Evolutionary conservation across 2,888 invertebrate genomes (phyloP), one percentile per base, ranked within the genome.

Genomic region (Spisula solida): DNA sequence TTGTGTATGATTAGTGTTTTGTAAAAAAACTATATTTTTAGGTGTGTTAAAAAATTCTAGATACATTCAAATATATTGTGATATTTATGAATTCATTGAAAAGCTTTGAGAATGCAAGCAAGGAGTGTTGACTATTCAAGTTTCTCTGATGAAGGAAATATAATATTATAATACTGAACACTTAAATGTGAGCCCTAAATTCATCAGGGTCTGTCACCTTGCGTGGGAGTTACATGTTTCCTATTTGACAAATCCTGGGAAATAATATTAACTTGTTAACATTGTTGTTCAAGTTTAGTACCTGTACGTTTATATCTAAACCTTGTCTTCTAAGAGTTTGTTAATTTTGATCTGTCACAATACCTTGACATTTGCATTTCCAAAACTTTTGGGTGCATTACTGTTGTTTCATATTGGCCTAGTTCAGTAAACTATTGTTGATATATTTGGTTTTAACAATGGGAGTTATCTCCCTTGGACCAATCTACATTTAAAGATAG

Each of bases 1-100:
- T 88, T 93, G 94, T 85, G 95, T 95, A 25, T 95, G 88, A 80
- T 70, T 60, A 25, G n/a, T 55, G 18, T 34, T 31, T n/a, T 81
- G 14, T 48, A 25, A 6, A 81, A n/a, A 41, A 41, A 4, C 8
- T 79, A 34, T 48, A 16, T 48, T 16, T 80, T n/a, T 18, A 55
- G 31, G 25, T 29, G 10, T 48, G 12, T 66, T 66, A 25, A 66
- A 20, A 56, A 18, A 56, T 56, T n/a, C 60, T 66, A 25, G 60
- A 66, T 25, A 66, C 60, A 66, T 66, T 66, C 25, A 5, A 25
- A 66, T 25, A 25, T 25, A 66, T 66, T 66, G 60, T 66, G 60
- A 25, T 66, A 66, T 12, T 41, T 41, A 41, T 41, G 8, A 66
- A 25, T 66, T 5, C 60, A 25, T 6, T n/a, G 60, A 25, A 66